phyloP scores from a whole-genome alignment of 2,113 vertebrate genomes.

The Synodontis membranacea region DNA sequence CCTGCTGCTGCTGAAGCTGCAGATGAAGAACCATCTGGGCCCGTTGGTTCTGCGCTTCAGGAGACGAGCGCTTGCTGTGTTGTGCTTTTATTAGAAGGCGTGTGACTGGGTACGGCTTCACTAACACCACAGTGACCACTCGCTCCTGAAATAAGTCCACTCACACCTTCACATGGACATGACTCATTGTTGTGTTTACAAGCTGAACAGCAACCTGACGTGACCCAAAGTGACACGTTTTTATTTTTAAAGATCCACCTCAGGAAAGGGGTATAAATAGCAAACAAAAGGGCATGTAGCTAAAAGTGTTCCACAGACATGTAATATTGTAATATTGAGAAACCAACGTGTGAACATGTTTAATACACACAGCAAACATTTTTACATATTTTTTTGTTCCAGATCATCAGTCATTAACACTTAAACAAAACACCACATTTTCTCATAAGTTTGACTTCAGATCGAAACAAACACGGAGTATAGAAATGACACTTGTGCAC shows the following conservation, averaged over 20 bases:
- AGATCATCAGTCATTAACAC: background rate
- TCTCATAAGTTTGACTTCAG: background rate
- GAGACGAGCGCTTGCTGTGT: conserved; percentile 35
- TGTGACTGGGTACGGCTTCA: background rate
- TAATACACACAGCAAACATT: too few relatives aligned
- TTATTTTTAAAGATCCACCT: background rate
- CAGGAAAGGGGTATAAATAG: background rate
- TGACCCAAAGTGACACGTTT: background rate
- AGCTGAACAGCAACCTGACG: background rate
- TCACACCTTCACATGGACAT: background rate
- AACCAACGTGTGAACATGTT: too few relatives aligned
- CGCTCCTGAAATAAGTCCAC: conserved; percentile 34
- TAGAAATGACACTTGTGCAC: background rate
- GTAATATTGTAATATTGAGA: background rate
- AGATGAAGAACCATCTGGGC: conserved; percentile 74
- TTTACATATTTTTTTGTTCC: too few relatives aligned
- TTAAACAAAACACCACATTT: background rate
- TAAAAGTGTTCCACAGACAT: background rate
- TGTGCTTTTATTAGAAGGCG: conserved; percentile 43
- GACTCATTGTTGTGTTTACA: background rate
- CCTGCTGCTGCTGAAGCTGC: conserved; percentile 55
- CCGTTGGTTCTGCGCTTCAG: conserved; percentile 51
- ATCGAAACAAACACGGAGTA: background rate
- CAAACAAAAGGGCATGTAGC: background rate
- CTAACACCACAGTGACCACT: conserved; percentile 42